Base-by-base conservation (phyloP, 2,113 vertebrate species). In the Noctilio leporinus region DNA sequence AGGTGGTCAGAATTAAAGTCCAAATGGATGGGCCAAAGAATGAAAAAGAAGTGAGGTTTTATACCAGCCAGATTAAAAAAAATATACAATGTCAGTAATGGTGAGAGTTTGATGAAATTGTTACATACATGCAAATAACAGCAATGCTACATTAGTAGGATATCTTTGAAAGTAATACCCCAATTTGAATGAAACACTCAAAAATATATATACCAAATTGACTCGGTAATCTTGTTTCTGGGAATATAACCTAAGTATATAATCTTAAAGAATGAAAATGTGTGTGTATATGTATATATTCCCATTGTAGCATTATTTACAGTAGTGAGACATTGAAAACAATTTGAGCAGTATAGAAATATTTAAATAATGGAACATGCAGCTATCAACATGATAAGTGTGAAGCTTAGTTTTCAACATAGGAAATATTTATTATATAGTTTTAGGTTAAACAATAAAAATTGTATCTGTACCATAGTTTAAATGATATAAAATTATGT, bases 401-500 rank as follows among this genome's bases (percentile, higher is more conserved):
- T 62, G 51, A 78, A 55, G 28, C 28, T 94, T 94, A 93, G 94
- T 96, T 95, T 89, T 30, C 33, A 89, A 33, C 30, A 84, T 26
- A 81, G 45, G 92, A 95, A 72, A 73, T 92, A 96, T 93, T 95
- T 96, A 90, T 91, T 93, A 55, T 72, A 53, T 91, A 76, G 85
- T 67, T 94, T 93, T 88, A 90, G 30, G 33, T 92, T 95, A 88
- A 92, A 84, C 55, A 86, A 94, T 93, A 45, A 70, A 70, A 91
- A 95, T 70, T 92, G 7, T 78, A 59, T 70, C 76, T 93, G 51
- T 87, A 49, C 22, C 20, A 47, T 49, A 40, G 19, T 78, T 95
- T 83, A 95, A 96, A 95, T 96, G 70, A 70, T 75, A 93, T 80
- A 81, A 89, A 93, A 83, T 88, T 88, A 85, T 84, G n/a, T 83